phyloP scores from a whole-genome alignment of 2,113 vertebrate species.

The Dromiciops gliroides region DNA sequence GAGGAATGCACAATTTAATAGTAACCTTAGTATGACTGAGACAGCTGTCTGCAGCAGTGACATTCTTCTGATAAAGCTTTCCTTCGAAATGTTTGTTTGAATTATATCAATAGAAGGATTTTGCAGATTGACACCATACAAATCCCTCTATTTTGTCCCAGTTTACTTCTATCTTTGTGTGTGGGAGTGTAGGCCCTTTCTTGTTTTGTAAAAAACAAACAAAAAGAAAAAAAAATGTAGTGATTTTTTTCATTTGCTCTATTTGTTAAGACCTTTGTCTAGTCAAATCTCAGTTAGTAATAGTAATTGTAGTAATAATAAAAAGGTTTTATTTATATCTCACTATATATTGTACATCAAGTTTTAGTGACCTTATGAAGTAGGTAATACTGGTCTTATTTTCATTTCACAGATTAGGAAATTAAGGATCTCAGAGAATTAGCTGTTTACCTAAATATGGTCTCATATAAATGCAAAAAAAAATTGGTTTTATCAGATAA shows the following conservation, averaged over 20 bases:
- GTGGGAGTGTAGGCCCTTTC: background rate
- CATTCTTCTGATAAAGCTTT: slow-evolving; percentile 6
- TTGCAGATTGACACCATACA: background rate
- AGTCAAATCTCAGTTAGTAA: background rate
- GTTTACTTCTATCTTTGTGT: background rate
- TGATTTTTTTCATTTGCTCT: background rate
- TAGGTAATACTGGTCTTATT: background rate
- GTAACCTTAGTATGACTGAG: background rate
- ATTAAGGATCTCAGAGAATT: background rate
- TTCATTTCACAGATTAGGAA: background rate
- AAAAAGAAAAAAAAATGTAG: background rate
- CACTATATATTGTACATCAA: background rate
- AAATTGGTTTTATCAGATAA: background rate
- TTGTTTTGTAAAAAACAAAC: background rate
- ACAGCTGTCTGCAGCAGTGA: background rate
- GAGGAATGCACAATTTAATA: slow-evolving; percentile 34
- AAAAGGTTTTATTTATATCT: background rate
- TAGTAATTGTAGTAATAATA: background rate
- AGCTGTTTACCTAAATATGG: background rate
- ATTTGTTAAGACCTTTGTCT: background rate
- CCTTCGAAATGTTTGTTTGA: slow-evolving; percentile 36
- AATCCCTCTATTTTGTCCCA: background rate
- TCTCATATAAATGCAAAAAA: background rate
- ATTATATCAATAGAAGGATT: slow-evolving; percentile 26
- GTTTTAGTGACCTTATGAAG: background rate